Conservation (phyloP, 2,888 invertebrate genomes). For the Idaea straminata region DNA sequence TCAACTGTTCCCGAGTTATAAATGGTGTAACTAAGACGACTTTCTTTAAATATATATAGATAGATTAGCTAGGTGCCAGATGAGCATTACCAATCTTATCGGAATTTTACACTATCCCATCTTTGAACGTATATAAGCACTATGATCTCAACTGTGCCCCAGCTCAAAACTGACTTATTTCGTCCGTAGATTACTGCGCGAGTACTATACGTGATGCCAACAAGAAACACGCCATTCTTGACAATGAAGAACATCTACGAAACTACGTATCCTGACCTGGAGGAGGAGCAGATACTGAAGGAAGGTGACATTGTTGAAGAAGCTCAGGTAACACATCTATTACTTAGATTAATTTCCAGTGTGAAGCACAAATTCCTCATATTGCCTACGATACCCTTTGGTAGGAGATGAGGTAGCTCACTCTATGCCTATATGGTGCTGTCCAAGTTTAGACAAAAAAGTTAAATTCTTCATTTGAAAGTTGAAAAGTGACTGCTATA, state of each 20-base stretch:
- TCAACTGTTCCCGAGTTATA: too few species aligned
- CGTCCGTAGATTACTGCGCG: constrained; percentile 69
- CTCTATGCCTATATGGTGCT: too few species aligned
- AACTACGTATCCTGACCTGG: constrained; percentile 49
- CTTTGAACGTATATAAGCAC: neutral
- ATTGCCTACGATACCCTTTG: too few species aligned
- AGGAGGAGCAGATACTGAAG: constrained; percentile 54
- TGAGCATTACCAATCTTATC: too few species aligned
- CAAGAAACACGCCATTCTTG: constrained; percentile 84
- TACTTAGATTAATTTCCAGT: neutral
- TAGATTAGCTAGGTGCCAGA: too few species aligned
- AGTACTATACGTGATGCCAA: constrained; percentile 84
- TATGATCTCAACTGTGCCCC: neutral
- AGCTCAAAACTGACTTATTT: neutral
- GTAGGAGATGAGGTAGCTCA: too few species aligned
- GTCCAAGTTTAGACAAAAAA: too few species aligned
- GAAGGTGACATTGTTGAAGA: constrained; percentile 81
- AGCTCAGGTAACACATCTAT: constrained; percentile 64
- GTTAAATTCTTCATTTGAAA: neutral
- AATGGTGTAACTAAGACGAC: too few species aligned
- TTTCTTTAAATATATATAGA: too few species aligned
- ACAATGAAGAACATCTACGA: constrained; percentile 72
- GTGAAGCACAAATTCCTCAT: too few species aligned
- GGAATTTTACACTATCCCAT: too few species aligned
- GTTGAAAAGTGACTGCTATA: too few species aligned